A percentile compares a stretch with the other conserved stretches of the same genome.
Conservation (phyloP, 2,797 vertebrate species). For the Psittacula echo region DNA sequence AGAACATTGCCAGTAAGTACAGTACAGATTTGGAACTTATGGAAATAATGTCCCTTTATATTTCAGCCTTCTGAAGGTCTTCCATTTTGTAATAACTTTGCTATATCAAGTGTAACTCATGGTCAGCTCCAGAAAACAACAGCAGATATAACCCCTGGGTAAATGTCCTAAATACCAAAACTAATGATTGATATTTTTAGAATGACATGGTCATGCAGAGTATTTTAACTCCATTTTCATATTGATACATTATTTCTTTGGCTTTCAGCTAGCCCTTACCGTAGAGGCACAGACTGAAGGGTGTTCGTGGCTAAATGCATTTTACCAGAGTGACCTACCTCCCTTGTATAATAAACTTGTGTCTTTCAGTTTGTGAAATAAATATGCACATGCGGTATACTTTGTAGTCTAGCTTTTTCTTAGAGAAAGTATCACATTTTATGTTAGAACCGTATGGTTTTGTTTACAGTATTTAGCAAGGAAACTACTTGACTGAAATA, state of each 20-base stretch:
- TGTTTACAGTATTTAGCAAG: not conserved
- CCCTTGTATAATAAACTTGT: not conserved
- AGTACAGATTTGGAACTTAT: not conserved
- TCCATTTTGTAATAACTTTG: not conserved
- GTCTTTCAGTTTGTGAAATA: not conserved
- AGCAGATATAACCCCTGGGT: not conserved
- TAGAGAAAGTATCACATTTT: not conserved
- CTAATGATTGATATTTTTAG: not conserved
- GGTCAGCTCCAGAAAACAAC: not conserved
- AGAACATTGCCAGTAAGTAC: not conserved
- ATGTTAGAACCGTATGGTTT: not conserved
- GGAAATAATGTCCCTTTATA: not conserved
- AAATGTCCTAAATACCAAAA: not conserved
- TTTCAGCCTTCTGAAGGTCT: not conserved
- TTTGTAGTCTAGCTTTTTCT: not conserved
- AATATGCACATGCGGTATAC: fast-evolving
- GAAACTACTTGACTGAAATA: not conserved
- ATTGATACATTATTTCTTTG: not conserved
- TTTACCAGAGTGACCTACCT: not conserved
- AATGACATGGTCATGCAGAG: not conserved
- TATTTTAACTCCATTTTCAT: not conserved
- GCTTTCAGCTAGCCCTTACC: not conserved
- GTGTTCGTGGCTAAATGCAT: not conserved
- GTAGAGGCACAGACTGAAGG: not conserved
- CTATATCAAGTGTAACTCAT: not conserved